Conservation (phyloP, 2,888 invertebrate genomes). For the Adelognathus sp. region DNA sequence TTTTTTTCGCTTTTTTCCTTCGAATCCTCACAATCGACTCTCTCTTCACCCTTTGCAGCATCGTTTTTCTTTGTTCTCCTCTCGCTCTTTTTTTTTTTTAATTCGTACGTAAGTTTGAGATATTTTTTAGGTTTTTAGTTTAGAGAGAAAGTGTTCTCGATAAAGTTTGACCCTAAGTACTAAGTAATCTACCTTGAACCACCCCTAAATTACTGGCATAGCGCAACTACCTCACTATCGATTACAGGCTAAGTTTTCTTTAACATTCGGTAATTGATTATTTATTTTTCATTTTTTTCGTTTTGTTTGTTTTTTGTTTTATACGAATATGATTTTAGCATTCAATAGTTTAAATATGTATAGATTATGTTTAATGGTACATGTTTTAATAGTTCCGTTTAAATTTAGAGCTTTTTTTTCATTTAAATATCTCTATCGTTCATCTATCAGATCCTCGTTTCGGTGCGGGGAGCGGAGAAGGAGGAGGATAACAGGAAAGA, state of each 20-base stretch:
- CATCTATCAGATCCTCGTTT: conserved; percentile 62
- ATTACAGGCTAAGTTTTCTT: conserved; percentile 74
- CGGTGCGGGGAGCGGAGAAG: conserved; percentile 1
- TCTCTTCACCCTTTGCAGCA: conserved; percentile 58
- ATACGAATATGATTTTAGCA: conserved; percentile 79
- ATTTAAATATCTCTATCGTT: conserved; percentile 52
- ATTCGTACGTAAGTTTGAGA: conserved; percentile 72
- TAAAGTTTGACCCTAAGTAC: conserved; percentile 75
- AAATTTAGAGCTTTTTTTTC: conserved; percentile 68
- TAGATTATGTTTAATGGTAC: conserved; percentile 79
- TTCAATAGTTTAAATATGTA: conserved; percentile 80
- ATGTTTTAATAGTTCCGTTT: conserved; percentile 72
- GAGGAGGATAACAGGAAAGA: background rate
- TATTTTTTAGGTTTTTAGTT: conserved; percentile 74
- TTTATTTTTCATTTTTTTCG: too few relatives aligned
- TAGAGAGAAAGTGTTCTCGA: conserved; percentile 79
- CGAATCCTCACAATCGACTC: conserved; percentile 66
- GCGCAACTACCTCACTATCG: conserved; percentile 75
- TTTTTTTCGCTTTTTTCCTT: conserved; percentile 49
- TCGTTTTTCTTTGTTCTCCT: conserved; percentile 27
- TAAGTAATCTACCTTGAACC: conserved; percentile 75
- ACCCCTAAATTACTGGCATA: conserved; percentile 75
- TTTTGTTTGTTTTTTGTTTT: too few relatives aligned
- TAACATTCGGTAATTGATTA: conserved; percentile 76
- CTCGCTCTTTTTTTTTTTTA: conserved; percentile 59